A percentile compares a stretch with the other conserved stretches of the same genome.
These are phyloP conservation scores for Oeneis ivallda DNA, from an alignment of 2,888 invertebrate species.

Conservation along the genomic window DNA sequence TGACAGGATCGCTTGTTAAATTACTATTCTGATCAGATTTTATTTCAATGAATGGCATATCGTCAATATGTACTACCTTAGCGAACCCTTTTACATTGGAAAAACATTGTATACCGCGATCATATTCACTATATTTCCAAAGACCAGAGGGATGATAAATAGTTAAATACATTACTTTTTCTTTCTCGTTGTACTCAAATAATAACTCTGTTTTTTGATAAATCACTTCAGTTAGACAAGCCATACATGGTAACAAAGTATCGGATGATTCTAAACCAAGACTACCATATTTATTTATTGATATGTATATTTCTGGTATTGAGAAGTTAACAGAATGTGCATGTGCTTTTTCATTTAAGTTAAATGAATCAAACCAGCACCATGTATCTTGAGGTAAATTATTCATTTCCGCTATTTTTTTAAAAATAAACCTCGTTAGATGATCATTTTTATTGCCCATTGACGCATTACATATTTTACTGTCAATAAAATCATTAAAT, in stretches of 20 bases:
- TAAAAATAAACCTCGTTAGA: conserved; percentile 60
- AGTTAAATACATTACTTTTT: conserved; percentile 68
- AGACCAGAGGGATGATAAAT: conserved; percentile 81
- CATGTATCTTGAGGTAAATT: conserved; percentile 51
- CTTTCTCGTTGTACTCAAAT: conserved; percentile 58
- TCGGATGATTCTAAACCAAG: conserved; percentile 48
- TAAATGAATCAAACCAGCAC: conserved; percentile 62
- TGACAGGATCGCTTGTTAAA: conserved; percentile 30
- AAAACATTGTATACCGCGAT: conserved; percentile 82
- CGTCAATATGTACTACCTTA: conserved; percentile 66
- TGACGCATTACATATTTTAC: conserved; percentile 54
- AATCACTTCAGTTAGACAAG: conserved; percentile 60
- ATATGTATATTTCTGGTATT: conserved; percentile 44
- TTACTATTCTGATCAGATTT: conserved; percentile 27
- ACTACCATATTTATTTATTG: conserved; percentile 61
- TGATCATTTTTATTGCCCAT: conserved; percentile 52
- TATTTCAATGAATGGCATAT: conserved; percentile 52
- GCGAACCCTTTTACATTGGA: conserved; percentile 81
- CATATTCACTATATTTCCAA: conserved; percentile 69
- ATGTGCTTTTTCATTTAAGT: conserved; percentile 8
- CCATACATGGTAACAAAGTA: conserved; percentile 60
- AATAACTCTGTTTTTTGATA: conserved; percentile 58
- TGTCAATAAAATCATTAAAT: conserved; percentile 53
- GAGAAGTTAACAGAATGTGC: conserved; percentile 1
- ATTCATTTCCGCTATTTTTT: conserved; percentile 56